Conservation (phyloP, 2,113 vertebrate species). For the Coryphaenoides rupestris region DNA sequence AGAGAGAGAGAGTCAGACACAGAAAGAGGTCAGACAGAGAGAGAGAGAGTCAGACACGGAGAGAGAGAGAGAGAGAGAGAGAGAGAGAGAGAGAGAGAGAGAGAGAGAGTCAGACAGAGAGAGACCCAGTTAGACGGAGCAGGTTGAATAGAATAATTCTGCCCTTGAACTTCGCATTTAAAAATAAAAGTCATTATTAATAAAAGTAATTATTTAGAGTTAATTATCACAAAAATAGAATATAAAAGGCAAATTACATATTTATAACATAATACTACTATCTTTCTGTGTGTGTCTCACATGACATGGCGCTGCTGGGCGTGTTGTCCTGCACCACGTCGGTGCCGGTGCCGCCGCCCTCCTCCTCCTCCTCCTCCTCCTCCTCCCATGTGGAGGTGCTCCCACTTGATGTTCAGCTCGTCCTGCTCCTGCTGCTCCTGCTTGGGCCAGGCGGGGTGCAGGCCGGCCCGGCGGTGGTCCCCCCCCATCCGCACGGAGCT, state of each 20-base stretch:
- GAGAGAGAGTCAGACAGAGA: too few relatives aligned
- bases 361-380: too few relatives aligned
- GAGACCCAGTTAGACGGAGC: too few relatives aligned
- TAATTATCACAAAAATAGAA: too few relatives aligned
- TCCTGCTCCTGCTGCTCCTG: constrained; percentile 68
- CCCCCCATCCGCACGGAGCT: constrained; percentile 64
- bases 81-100: too few relatives aligned
- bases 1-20: neutral
- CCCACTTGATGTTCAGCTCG: constrained; percentile 62
- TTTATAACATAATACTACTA: neutral
- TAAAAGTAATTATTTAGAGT: too few relatives aligned
- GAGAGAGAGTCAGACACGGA: neutral
- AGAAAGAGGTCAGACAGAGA: neutral
- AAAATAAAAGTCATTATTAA: too few relatives aligned
- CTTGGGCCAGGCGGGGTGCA: constrained; percentile 58
- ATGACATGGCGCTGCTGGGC: constrained; percentile 68
- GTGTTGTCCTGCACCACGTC: constrained; percentile 70
- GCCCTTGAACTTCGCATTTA: too few relatives aligned
- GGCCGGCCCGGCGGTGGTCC: constrained; percentile 41
- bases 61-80: too few relatives aligned
- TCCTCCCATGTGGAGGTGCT: constrained; percentile 46
- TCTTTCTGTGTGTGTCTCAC: constrained; percentile 27
- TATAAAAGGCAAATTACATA: too few relatives aligned
- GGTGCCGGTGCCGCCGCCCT: constrained; percentile 12
- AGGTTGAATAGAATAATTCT: too few relatives aligned